These are phyloP conservation scores for Gymnosoma rotundatum DNA, from an alignment of 2,888 invertebrate species.

Conservation along the genomic window DNA sequence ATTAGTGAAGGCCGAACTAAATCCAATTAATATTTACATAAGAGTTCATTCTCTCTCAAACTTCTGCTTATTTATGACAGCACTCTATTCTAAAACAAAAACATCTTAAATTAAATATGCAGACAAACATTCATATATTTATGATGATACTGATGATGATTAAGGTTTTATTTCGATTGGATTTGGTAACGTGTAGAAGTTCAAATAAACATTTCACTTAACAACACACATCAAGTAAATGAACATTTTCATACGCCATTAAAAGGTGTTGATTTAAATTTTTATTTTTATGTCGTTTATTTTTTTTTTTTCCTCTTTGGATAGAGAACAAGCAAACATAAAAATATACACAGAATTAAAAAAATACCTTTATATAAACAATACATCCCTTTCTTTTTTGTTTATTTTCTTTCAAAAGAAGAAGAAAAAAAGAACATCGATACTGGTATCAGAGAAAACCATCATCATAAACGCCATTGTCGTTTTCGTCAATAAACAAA, in stretches of 20 bases:
- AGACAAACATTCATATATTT: no score
- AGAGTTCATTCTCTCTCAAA: background rate
- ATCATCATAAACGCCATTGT: background rate
- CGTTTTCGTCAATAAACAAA: slow-evolving; percentile 7
- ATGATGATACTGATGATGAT: slow-evolving; percentile 17
- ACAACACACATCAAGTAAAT: slow-evolving; percentile 2
- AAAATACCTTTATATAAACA: slow-evolving; percentile 27
- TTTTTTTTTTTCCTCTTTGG: slow-evolving; percentile 5
- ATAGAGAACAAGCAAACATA: slow-evolving; percentile 29
- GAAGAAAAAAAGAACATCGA: slow-evolving; percentile 3
- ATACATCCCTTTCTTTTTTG: slow-evolving; percentile 15
- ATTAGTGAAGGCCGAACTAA: slow-evolving; percentile 1
- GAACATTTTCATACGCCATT: slow-evolving; percentile 39
- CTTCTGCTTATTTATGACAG: background rate
- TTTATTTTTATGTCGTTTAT: slow-evolving; percentile 44
- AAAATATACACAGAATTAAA: slow-evolving; percentile 18
- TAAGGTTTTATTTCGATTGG: slow-evolving; percentile 29
- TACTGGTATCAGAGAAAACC: no score
- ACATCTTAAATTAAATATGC: no score
- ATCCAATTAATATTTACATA: slow-evolving; percentile 12
- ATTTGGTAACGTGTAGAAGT: slow-evolving; percentile 26
- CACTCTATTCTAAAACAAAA: no score
- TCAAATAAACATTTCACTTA: background rate
- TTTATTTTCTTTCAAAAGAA: background rate
- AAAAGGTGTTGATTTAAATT: slow-evolving; percentile 62